Conservation (phyloP, 1,140 invertebrate genomes). For the Drosophila kepulauana region DNA sequence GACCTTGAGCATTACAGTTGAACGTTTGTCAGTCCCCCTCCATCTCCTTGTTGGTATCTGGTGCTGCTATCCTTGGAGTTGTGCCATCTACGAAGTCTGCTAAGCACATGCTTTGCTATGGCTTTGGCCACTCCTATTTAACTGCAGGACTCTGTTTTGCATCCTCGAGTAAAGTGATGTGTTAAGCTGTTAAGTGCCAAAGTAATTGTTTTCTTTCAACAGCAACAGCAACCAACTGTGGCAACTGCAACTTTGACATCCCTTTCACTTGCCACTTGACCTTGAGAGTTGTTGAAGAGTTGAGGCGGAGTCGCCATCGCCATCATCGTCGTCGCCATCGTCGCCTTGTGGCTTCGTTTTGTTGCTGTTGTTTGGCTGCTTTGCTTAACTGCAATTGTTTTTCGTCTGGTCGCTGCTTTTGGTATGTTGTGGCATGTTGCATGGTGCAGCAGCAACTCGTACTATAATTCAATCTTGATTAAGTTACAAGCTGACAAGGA, state of each 20-base stretch:
- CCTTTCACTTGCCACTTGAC: constrained; percentile 80
- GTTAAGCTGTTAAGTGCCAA: constrained; percentile 84
- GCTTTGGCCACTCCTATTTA: constrained; percentile 23
- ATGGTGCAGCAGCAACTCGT: neutral
- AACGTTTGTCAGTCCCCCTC: constrained; percentile 54
- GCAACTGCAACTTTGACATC: constrained; percentile 51
- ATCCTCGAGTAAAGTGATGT: constrained; percentile 72
- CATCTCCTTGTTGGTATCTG: constrained; percentile 12
- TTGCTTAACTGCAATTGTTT: constrained; percentile 30
- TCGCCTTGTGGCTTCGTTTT: constrained; percentile 12
- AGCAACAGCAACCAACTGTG: constrained; percentile 42
- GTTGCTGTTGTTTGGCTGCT: neutral
- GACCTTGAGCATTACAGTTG: constrained; percentile 79
- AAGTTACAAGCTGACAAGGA: constrained; percentile 21
- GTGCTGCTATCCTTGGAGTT: constrained; percentile 21
- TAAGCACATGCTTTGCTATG: constrained; percentile 41
- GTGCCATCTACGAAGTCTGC: constrained; percentile 21
- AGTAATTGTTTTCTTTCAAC: constrained; percentile 84
- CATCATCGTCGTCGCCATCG: too few relatives aligned
- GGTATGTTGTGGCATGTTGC: neutral
- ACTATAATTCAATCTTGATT: constrained; percentile 30
- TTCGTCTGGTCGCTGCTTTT: neutral
- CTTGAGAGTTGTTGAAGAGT: constrained; percentile 45
- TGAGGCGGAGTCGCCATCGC: constrained; percentile 4
- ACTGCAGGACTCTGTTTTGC: constrained; percentile 60